These are phyloP conservation scores for Alethe castanea DNA, from an alignment of 2,113 vertebrate species.

Conservation along the genomic window DNA sequence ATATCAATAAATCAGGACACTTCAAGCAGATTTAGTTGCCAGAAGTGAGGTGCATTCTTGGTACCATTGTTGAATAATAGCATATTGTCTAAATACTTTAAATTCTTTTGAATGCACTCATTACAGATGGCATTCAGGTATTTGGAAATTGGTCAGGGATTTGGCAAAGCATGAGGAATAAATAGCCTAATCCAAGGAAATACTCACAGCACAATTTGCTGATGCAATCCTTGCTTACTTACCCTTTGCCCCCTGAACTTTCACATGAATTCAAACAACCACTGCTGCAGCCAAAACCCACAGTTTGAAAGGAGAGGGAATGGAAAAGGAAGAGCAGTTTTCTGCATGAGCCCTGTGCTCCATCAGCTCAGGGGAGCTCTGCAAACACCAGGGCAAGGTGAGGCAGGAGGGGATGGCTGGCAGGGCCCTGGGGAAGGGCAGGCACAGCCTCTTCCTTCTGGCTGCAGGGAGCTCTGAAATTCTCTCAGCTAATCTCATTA, in stretches of 20 bases:
- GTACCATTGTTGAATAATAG: not conserved
- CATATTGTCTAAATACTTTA: not conserved
- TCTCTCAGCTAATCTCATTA: not conserved
- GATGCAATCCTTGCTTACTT: not conserved
- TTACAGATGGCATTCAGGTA: not conserved
- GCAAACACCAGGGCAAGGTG: not conserved
- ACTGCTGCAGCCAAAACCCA: not conserved
- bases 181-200: not conserved
- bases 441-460: not conserved
- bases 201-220: not conserved
- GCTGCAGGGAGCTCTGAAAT: not conserved
- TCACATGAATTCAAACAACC: not conserved
- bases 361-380: not conserved
- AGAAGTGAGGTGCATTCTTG: not conserved
- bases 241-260: not conserved
- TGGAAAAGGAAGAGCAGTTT: not conserved
- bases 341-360: not conserved
- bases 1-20: not conserved
- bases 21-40: not conserved
- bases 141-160: not conserved
- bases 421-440: not conserved
- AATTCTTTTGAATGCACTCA: not conserved
- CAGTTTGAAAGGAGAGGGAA: not conserved
- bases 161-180: not conserved
- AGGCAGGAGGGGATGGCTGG: not conserved